phyloP scores from a whole-genome alignment of 2,888 invertebrate genomes.

The Troides helena region DNA sequence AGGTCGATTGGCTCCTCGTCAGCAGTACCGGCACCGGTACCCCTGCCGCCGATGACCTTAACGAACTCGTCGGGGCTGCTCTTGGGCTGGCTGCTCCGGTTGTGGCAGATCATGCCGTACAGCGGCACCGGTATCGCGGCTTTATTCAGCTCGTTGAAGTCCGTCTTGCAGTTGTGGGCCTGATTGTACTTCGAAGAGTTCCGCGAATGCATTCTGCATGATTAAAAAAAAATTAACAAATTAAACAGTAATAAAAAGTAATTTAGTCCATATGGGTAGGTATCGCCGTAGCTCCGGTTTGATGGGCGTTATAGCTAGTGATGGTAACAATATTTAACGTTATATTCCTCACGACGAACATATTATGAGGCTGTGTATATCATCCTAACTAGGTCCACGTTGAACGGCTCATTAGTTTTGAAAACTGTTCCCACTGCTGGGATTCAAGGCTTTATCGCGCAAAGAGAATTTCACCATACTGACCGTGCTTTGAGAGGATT shows the following conservation, averaged over 20 bases:
- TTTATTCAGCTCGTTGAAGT: neutral
- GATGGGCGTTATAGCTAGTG: too few relatives aligned
- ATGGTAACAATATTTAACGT: too few relatives aligned
- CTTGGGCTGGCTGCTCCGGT: constrained; percentile 30
- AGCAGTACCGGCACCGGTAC: constrained; percentile 17
- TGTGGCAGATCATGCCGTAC: constrained; percentile 57
- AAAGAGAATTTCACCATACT: too few relatives aligned
- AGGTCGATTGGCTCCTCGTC: constrained; percentile 57
- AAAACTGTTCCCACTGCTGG: too few relatives aligned
- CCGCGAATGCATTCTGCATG: constrained; percentile 46
- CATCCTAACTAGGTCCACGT: too few relatives aligned
- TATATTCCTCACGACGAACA: too few relatives aligned
- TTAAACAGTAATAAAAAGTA: neutral
- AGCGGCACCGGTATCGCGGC: constrained; percentile 45
- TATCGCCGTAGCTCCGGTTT: too few relatives aligned
- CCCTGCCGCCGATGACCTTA: constrained; percentile 9
- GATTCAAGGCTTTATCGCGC: too few relatives aligned
- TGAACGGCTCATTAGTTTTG: too few relatives aligned
- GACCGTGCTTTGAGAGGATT: too few relatives aligned
- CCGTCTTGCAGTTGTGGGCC: constrained; percentile 13
- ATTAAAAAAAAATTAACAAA: neutral
- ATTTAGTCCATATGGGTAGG: too few relatives aligned
- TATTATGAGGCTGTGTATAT: too few relatives aligned
- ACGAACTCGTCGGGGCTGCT: constrained; percentile 28
- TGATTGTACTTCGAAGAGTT: constrained; percentile 38